A percentile compares a stretch with the other conserved stretches of the same genome.
phyloP scores from a whole-genome alignment of 2,797 vertebrate species.

The Diplodus puntazzo region DNA sequence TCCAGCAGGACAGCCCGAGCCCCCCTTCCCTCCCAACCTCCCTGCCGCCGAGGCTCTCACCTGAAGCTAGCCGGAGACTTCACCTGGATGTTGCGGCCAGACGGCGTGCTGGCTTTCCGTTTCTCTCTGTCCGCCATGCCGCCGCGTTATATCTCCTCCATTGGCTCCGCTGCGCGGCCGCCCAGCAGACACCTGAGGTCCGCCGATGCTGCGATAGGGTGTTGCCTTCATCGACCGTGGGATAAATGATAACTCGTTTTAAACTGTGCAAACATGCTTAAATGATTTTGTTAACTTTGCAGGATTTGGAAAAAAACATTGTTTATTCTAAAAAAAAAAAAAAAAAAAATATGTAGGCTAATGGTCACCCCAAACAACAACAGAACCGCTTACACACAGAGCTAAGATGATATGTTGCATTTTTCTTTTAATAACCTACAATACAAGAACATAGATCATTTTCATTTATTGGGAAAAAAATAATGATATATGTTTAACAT shows the following conservation, averaged over 20 bases:
- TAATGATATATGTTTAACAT: not conserved
- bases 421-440: not conserved
- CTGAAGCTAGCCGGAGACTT: slow-evolving; percentile 73
- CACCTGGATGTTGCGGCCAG: slow-evolving; percentile 65
- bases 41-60: slow-evolving; percentile 50
- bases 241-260: slow-evolving; percentile 18
- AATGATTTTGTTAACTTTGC: not conserved
- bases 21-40: not conserved
- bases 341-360: no score
- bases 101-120: slow-evolving; percentile 82
- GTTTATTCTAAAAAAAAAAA: not conserved
- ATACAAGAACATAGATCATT: not conserved
- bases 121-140: slow-evolving; percentile 93
- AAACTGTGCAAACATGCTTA: not conserved
- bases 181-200: slow-evolving; percentile 65
- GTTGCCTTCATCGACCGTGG: slow-evolving; percentile 57
- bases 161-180: slow-evolving; percentile 55
- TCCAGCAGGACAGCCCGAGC: not conserved
- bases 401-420: not conserved
- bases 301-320: not conserved
- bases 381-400: not conserved
- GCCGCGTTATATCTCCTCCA: slow-evolving; percentile 67
- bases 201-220: slow-evolving; percentile 51
- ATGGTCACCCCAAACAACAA: not conserved
- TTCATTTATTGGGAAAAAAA: not conserved